Evolutionary conservation across 2,797 vertebrate genomes (phyloP).

Genomic region (Anguilla megastoma): DNA sequence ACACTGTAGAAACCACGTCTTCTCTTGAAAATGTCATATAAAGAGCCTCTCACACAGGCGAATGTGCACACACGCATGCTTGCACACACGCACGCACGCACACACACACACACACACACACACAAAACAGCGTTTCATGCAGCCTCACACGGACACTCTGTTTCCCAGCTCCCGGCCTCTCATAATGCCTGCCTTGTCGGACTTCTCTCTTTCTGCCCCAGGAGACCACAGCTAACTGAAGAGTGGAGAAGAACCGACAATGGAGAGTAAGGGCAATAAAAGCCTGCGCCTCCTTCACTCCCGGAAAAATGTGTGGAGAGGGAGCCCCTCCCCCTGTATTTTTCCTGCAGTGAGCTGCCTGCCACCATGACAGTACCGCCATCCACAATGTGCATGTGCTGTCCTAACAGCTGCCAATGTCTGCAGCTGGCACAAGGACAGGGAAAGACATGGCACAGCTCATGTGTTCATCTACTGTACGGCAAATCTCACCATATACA

Average conservation of each 20-base stretch:
- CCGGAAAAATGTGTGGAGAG: conserved; percentile 34
- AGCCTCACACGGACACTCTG: conserved; percentile 32
- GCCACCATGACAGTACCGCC: conserved; percentile 40
- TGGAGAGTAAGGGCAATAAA: conserved; percentile 32
- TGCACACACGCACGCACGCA: conserved; percentile 13
- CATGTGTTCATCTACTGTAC: background rate
- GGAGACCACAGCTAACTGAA: conserved; percentile 34
- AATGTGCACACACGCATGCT: conserved; percentile 8
- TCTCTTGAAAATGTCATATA: background rate
- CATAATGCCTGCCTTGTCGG: conserved; percentile 66
- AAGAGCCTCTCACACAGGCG: conserved; percentile 36
- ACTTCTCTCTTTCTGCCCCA: conserved; percentile 43
- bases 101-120: conserved; percentile 31
- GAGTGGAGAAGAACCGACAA: conserved; percentile 16
- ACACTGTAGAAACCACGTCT: background rate
- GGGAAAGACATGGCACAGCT: background rate
- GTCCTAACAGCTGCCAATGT: background rate
- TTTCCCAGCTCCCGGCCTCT: conserved; percentile 46
- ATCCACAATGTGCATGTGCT: background rate
- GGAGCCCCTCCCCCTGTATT: conserved; percentile 6
- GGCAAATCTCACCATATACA: background rate
- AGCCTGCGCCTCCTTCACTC: conserved; percentile 32
- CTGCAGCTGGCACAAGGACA: background rate
- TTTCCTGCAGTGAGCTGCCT: background rate
- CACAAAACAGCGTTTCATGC: conserved; percentile 17